phyloP scores from a whole-genome alignment of 2,888 invertebrate genomes.

The Corbicula japonica region DNA sequence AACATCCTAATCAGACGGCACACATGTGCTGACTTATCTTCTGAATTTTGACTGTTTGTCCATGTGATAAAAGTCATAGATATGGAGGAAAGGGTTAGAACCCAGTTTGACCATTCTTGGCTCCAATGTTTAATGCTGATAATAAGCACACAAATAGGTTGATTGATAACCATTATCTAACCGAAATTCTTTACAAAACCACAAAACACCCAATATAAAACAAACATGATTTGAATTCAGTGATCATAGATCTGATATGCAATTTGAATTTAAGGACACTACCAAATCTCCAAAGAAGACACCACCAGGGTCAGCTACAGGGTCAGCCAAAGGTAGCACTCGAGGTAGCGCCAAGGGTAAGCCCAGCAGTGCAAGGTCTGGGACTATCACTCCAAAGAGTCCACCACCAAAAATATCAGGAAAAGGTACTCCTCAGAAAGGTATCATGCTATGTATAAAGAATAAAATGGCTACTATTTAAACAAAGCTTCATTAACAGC shows the following conservation, averaged over 20 bases:
- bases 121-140: background rate
- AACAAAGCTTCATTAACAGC: too few species aligned
- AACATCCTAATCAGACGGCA: too few species aligned
- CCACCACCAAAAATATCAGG: slow-evolving; percentile 46
- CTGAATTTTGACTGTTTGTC: too few species aligned
- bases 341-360: slow-evolving; percentile 43
- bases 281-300: slow-evolving; percentile 59
- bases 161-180: background rate
- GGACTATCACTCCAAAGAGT: slow-evolving; percentile 61
- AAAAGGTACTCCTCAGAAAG: slow-evolving; percentile 57
- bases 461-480: too few species aligned
- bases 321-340: slow-evolving; percentile 32
- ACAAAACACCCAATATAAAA: background rate
- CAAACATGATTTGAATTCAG: background rate
- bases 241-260: too few species aligned
- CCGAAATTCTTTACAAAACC: background rate
- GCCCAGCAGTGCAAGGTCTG: slow-evolving; percentile 64
- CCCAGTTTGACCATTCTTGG: background rate
- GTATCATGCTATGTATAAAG: too few species aligned
- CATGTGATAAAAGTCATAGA: too few species aligned
- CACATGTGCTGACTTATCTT: too few species aligned
- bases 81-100: background rate
- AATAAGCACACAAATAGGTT: background rate
- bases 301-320: slow-evolving; percentile 60
- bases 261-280: slow-evolving; percentile 39